A percentile compares a stretch with the other conserved stretches of the same genome.
phyloP scores from a whole-genome alignment of 2,113 vertebrate species.

The Laticauda colubrina region DNA sequence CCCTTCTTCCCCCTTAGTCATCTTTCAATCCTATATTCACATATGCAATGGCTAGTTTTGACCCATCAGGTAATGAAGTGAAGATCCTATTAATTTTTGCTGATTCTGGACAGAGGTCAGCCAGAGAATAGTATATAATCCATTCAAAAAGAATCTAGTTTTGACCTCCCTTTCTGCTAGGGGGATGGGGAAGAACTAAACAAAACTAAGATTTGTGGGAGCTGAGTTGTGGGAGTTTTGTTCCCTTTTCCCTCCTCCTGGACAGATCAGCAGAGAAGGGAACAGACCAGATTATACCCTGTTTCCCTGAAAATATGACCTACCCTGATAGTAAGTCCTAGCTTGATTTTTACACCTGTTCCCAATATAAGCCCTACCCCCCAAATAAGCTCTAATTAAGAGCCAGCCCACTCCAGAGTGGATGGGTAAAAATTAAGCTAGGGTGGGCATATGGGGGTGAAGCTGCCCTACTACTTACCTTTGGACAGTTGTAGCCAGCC shows the following conservation, averaged over 20 bases:
- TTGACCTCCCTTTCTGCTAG: constrained; percentile 4
- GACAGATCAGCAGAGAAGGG: constrained; percentile 47
- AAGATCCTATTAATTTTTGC: not conserved
- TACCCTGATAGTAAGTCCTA: no score
- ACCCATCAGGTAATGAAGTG: not conserved
- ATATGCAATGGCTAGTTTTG: not conserved
- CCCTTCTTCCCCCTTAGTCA: not conserved
- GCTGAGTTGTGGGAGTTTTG: not conserved
- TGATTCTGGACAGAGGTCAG: constrained; percentile 16
- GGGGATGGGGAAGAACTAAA: constrained; percentile 30
- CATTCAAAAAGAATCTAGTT: constrained; percentile 16
- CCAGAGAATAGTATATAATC: constrained; percentile 24
- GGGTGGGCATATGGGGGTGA: no score
- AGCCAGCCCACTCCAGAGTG: no score
- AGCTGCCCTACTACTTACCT: no score
- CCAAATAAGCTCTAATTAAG: no score
- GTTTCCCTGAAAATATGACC: no score
- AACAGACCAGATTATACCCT: constrained; percentile 53
- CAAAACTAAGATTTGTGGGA: constrained; percentile 53
- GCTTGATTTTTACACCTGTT: no score
- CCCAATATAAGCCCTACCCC: no score
- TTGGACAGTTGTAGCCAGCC: no score
- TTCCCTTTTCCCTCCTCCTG: constrained; percentile 27
- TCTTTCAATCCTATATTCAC: not conserved
- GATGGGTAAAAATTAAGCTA: no score